These are phyloP conservation scores for Florisuga fusca DNA, from an alignment of 2,797 vertebrate species.

Conservation along the genomic window DNA sequence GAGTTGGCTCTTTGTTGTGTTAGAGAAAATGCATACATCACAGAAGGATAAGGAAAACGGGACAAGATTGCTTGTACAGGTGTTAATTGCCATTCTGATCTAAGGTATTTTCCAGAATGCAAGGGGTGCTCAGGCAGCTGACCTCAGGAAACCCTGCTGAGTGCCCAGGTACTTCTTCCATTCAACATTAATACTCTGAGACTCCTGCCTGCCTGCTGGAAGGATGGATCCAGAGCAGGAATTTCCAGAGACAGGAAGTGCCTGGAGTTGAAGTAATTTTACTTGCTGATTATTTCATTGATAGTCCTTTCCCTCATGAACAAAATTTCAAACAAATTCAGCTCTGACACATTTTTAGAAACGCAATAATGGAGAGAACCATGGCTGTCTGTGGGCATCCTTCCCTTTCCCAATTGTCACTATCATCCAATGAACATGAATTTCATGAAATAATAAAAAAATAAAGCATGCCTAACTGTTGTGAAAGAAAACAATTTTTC, in stretches of 20 bases:
- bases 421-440: neutral
- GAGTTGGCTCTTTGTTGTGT: neutral
- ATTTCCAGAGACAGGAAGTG: neutral
- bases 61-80: neutral
- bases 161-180: neutral
- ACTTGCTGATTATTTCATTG: constrained; percentile 7
- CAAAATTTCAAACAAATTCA: neutral
- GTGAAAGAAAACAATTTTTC: neutral
- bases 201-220: neutral
- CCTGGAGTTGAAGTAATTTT: constrained; percentile 2
- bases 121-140: neutral
- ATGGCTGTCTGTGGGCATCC: neutral
- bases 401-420: neutral
- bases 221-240: neutral
- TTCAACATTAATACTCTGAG: neutral
- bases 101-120: neutral
- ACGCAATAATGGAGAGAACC: neutral
- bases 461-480: neutral
- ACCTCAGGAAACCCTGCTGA: neutral
- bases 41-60: neutral
- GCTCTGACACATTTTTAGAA: neutral
- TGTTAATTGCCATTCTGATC: neutral
- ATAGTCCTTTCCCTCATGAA: neutral
- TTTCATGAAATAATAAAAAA: neutral
- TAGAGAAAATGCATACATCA: neutral